Conservation (phyloP, 2,797 vertebrate species). For the Austrolebias charrua region DNA sequence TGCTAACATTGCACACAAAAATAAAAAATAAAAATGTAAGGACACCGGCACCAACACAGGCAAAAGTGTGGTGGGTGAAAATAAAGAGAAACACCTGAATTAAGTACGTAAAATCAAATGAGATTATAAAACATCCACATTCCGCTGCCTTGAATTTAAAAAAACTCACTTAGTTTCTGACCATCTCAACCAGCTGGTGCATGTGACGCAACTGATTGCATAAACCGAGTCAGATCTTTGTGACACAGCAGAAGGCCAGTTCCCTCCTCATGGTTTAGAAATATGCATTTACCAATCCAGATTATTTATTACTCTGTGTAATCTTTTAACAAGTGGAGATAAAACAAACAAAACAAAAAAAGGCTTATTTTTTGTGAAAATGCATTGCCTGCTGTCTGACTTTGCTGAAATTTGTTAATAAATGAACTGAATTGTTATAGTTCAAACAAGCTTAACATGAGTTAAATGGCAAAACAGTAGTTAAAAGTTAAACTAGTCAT, state of each 20-base stretch:
- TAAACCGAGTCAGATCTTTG: slow-evolving; percentile 55
- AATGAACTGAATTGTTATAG: too few species aligned
- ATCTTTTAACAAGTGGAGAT: background rate
- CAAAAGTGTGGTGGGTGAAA: background rate
- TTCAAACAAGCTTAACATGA: too few species aligned
- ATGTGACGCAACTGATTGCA: slow-evolving; percentile 53
- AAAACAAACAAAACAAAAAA: too few species aligned
- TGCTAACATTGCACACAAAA: too few species aligned
- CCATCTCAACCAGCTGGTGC: slow-evolving; percentile 68
- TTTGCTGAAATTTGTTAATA: too few species aligned
- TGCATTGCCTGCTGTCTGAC: too few species aligned
- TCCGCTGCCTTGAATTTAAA: slow-evolving; percentile 56
- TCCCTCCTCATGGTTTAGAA: slow-evolving; percentile 24
- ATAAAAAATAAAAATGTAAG: too few species aligned
- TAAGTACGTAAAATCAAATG: slow-evolving; percentile 20
- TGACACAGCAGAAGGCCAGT: slow-evolving; percentile 21
- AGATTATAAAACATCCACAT: slow-evolving; percentile 3
- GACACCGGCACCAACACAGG: background rate
- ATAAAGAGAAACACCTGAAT: background rate
- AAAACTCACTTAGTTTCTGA: slow-evolving; percentile 53
- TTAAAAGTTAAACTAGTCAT: too few species aligned
- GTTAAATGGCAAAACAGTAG: too few species aligned
- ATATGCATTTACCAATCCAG: slow-evolving; percentile 26
- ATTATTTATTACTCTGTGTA: slow-evolving; percentile 33
- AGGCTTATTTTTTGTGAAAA: too few species aligned